phyloP scores from a whole-genome alignment of 2,888 invertebrate species.

The Eudemis profundana region DNA sequence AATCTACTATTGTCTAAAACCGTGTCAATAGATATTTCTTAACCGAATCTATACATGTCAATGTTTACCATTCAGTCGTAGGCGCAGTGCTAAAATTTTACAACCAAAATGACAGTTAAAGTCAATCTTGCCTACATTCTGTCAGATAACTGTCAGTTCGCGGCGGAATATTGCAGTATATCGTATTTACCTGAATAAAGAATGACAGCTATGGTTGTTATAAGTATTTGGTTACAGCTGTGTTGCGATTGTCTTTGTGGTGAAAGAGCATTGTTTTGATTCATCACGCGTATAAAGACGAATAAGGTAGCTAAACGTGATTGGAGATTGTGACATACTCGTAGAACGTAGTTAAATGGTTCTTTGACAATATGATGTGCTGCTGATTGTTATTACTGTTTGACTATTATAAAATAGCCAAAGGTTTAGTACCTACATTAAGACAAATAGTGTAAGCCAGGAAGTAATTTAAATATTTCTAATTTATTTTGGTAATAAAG shows the following conservation, averaged over 20 bases:
- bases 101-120: constrained; percentile 50
- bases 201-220: constrained; percentile 37
- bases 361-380: not conserved
- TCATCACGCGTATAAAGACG: not conserved
- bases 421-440: too few relatives aligned
- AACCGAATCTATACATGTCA: constrained; percentile 15
- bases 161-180: constrained; percentile 34
- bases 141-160: constrained; percentile 40
- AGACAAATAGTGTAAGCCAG: too few relatives aligned
- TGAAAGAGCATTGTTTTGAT: constrained; percentile 15
- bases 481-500: too few relatives aligned
- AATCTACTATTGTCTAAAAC: constrained; percentile 4
- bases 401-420: not conserved
- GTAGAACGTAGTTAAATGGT: not conserved
- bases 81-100: constrained; percentile 69
- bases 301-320: constrained; percentile 11
- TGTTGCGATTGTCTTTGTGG: constrained; percentile 27
- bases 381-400: not conserved
- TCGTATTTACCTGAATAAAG: constrained; percentile 42
- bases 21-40: constrained; percentile 13
- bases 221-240: constrained; percentile 39
- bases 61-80: constrained; percentile 48
- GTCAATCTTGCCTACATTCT: constrained; percentile 44
- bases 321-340: not conserved
- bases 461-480: too few relatives aligned